phyloP scores from a whole-genome alignment of 1,140 invertebrate species.

The Danaus melanippus region DNA sequence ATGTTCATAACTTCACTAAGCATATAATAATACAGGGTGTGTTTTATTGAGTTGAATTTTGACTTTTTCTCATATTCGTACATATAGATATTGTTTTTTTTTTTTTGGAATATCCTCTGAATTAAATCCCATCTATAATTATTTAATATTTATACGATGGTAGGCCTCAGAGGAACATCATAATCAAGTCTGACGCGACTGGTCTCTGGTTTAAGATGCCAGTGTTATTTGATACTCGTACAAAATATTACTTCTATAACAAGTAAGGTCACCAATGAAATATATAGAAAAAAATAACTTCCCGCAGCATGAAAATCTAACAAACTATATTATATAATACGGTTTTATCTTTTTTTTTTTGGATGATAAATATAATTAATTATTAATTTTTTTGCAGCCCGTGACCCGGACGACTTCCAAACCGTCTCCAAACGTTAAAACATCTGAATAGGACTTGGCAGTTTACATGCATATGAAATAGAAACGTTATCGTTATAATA shows the following conservation, averaged over 20 bases:
- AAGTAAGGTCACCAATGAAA: too few species aligned
- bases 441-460: conserved; percentile 25
- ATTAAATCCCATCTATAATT: conserved; percentile 19
- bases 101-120: conserved; percentile 14
- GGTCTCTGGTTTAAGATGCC: conserved; percentile 8
- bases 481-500: too few species aligned
- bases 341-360: too few species aligned
- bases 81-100: too few species aligned
- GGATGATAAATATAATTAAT: not conserved
- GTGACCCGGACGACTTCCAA: conserved; percentile 48
- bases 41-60: too few species aligned
- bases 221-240: conserved; percentile 15
- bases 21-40: too few species aligned
- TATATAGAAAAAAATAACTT: too few species aligned
- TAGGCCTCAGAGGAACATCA: conserved; percentile 23
- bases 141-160: conserved; percentile 9
- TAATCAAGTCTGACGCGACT: conserved; percentile 17
- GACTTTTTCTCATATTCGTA: too few species aligned
- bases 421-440: conserved; percentile 41
- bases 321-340: too few species aligned
- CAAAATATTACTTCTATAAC: conserved; percentile 1
- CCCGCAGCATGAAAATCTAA: too few species aligned
- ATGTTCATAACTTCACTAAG: too few species aligned
- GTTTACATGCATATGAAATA: conserved; percentile 3
- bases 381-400: conserved; percentile 34